phyloP scores from a whole-genome alignment of 2,797 vertebrate species.

The Chloroceryle inda region DNA sequence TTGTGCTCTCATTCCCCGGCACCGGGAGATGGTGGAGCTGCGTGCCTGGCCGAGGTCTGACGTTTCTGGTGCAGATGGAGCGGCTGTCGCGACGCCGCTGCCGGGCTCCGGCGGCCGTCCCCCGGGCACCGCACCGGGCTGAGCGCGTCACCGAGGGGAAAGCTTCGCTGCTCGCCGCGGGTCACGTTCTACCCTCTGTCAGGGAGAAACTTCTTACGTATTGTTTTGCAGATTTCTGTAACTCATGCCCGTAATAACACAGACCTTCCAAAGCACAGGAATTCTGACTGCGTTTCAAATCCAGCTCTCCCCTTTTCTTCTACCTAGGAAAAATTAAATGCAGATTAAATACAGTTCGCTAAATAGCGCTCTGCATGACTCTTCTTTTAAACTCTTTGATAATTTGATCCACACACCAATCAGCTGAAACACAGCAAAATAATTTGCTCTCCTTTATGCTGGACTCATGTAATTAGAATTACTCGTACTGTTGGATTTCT shows the following conservation, averaged over 20 bases:
- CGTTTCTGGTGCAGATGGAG: neutral
- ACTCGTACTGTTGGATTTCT: slow-evolving; percentile 16
- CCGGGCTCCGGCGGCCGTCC: fast-evolving
- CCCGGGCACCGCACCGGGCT: neutral
- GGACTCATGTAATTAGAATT: neutral
- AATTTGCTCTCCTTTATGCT: slow-evolving; percentile 47
- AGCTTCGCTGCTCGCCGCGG: neutral
- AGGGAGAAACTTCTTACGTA: neutral
- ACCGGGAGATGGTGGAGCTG: neutral
- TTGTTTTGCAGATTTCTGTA: neutral
- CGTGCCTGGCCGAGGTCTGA: fast-evolving
- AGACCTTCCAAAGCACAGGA: neutral
- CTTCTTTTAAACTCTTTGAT: slow-evolving; percentile 39
- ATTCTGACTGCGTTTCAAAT: neutral
- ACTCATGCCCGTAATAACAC: neutral
- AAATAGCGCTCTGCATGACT: slow-evolving; percentile 7
- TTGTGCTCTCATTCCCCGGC: fast-evolving
- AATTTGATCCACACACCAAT: slow-evolving; percentile 31
- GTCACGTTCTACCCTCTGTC: neutral
- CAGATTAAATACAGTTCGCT: neutral
- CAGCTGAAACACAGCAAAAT: slow-evolving; percentile 38
- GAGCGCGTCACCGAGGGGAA: fast-evolving
- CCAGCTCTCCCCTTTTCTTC: neutral
- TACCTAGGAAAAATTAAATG: slow-evolving; percentile 18
- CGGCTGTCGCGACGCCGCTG: neutral